Conservation (phyloP, 2,113 vertebrate species). For the Gavia stellata region DNA sequence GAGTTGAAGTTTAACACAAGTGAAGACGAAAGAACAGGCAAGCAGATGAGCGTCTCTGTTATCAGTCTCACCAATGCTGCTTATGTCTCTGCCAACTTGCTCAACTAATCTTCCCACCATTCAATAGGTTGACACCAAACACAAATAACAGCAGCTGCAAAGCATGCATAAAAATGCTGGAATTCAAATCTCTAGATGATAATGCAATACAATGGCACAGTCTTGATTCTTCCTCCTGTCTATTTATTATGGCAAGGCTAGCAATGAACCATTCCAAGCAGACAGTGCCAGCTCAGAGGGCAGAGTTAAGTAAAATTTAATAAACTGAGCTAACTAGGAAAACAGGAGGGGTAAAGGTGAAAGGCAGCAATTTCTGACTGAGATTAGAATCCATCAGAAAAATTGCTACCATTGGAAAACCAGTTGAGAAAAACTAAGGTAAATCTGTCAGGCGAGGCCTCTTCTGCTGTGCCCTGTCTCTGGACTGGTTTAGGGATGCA, state of each 20-base stretch:
- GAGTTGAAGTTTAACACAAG: not conserved
- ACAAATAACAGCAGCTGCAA: conserved; percentile 32
- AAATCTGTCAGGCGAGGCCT: not conserved
- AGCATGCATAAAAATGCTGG: conserved; percentile 9
- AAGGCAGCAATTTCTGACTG: not conserved
- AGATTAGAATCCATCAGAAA: not conserved
- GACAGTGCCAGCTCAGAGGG: not conserved
- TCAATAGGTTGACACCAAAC: not conserved
- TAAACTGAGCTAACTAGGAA: not conserved
- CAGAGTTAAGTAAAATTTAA: conserved; percentile 27
- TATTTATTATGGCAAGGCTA: conserved; percentile 9
- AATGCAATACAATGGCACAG: not conserved
- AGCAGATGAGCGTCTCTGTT: not conserved
- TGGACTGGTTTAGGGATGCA: not conserved
- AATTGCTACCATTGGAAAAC: not conserved
- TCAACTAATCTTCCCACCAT: conserved; percentile 23
- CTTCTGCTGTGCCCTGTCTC: not conserved
- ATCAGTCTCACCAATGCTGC: not conserved
- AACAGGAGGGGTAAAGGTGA: not conserved
- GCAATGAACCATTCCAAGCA: not conserved
- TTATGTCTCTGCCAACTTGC: not conserved
- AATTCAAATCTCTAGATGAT: conserved; percentile 25
- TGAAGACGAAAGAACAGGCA: not conserved
- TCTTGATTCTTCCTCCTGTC: not conserved
- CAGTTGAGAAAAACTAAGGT: not conserved